These are phyloP conservation scores for Sicus ferrugineus DNA, from an alignment of 2,888 invertebrate species.

Conservation along the genomic window DNA sequence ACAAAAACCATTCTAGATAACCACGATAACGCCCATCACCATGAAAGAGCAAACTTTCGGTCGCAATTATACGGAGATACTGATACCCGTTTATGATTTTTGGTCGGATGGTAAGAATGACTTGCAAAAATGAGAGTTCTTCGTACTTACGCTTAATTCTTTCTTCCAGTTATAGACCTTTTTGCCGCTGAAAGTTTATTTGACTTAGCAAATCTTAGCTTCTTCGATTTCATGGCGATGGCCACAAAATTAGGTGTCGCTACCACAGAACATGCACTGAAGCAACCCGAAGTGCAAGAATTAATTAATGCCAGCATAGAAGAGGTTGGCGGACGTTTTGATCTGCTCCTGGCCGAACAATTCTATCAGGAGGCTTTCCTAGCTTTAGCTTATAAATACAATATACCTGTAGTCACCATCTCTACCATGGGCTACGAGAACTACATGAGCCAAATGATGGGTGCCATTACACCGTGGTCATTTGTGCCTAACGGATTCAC, in stretches of 20 bases:
- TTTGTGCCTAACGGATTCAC: slow-evolving; percentile 66
- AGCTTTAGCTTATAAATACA: slow-evolving; percentile 61
- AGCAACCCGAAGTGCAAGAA: slow-evolving; percentile 54
- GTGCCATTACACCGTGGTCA: slow-evolving; percentile 65
- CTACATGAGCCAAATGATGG: slow-evolving; percentile 65
- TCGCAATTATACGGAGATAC: slow-evolving; percentile 59
- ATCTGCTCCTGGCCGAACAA: slow-evolving; percentile 63
- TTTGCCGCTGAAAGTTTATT: slow-evolving; percentile 56
- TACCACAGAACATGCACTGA: slow-evolving; percentile 58
- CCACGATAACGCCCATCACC: slow-evolving; percentile 55
- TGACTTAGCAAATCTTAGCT: slow-evolving; percentile 52
- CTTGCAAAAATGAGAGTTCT: background rate
- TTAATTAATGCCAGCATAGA: slow-evolving; percentile 51
- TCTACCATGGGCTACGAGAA: slow-evolving; percentile 64
- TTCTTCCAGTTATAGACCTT: slow-evolving; percentile 51
- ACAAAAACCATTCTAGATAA: too few species aligned
- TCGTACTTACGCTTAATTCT: background rate
- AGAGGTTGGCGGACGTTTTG: slow-evolving; percentile 54
- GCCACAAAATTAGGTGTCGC: slow-evolving; percentile 53
- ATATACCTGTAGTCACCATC: slow-evolving; percentile 62
- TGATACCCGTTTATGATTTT: slow-evolving; percentile 61
- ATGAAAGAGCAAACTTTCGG: slow-evolving; percentile 51
- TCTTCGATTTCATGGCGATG: slow-evolving; percentile 54
- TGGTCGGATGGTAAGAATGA: slow-evolving; percentile 52
- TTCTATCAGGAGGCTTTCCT: slow-evolving; percentile 65